Percentiles rank a stretch among this genome's conserved stretches.
Conservation (phyloP, 1,140 invertebrate species). For the Drosophila melanogaster region Release_6_plus_ISO1_MT NT_033777.3:30389001-30389500, state of each 20-base stretch:
- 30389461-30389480: not conserved
- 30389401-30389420: constrained; percentile 64
- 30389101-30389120: constrained; percentile 6
- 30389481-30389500: not conserved
- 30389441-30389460: constrained; percentile 55
- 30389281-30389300: constrained; percentile 87
- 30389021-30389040: constrained; percentile 21
- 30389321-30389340: constrained; percentile 67
- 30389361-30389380: constrained; percentile 37
- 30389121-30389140: constrained; percentile 21
- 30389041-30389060: constrained; percentile 34
- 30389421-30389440: constrained; percentile 75
- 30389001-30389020: constrained; percentile 22
- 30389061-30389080: constrained; percentile 68
- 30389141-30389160: constrained; percentile 67
- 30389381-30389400: constrained; percentile 60
- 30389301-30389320: constrained; percentile 85
- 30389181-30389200: constrained; percentile 43
- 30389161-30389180: constrained; percentile 48
- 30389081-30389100: constrained; percentile 57
- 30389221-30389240: constrained; percentile 85
- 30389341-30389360: constrained; percentile 31
- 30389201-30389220: constrained; percentile 86
- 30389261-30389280: constrained; percentile 85
- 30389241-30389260: constrained; percentile 85